Evolutionary conservation across 2,113 vertebrate genomes (phyloP).

Genomic region (Mus pahari): DNA sequence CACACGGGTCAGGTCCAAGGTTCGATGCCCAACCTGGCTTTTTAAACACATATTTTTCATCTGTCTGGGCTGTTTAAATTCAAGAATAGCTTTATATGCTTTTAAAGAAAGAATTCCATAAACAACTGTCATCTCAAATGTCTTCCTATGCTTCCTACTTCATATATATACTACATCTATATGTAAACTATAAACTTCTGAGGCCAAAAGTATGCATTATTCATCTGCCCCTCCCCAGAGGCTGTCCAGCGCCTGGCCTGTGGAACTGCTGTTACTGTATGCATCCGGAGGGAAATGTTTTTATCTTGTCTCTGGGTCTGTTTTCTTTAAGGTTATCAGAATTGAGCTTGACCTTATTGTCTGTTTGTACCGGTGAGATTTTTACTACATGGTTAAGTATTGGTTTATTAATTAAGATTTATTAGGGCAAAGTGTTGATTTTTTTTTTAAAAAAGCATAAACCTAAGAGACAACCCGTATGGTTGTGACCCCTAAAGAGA

Average conservation of each 20-base stretch:
- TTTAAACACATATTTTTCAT: background rate
- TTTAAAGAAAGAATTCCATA: slow-evolving; percentile 50
- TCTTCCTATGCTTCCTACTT: slow-evolving; percentile 49
- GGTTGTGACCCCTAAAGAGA: slow-evolving; percentile 60
- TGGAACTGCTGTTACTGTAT: background rate
- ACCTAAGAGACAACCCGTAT: slow-evolving; percentile 57
- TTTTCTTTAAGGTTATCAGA: slow-evolving; percentile 59
- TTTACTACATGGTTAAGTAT: slow-evolving; percentile 38
- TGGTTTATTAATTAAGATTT: slow-evolving; percentile 74
- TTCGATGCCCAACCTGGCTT: background rate
- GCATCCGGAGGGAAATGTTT: background rate
- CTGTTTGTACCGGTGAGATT: background rate
- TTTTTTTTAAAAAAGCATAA: background rate
- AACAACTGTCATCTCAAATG: slow-evolving; percentile 27
- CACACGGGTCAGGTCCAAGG: background rate
- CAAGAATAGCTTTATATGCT: slow-evolving; percentile 33
- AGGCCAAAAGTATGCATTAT: background rate
- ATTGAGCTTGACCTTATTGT: background rate
- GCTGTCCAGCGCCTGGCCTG: background rate
- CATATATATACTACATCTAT: background rate
- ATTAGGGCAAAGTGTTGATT: slow-evolving; percentile 35
- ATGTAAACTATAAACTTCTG: slow-evolving; percentile 42
- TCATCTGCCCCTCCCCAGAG: background rate
- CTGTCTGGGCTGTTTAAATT: slow-evolving; percentile 51
- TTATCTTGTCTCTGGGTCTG: slow-evolving; percentile 14